Evolutionary conservation across 2,797 vertebrate species (phyloP).

Genomic region (Thunnus albacares): DNA sequence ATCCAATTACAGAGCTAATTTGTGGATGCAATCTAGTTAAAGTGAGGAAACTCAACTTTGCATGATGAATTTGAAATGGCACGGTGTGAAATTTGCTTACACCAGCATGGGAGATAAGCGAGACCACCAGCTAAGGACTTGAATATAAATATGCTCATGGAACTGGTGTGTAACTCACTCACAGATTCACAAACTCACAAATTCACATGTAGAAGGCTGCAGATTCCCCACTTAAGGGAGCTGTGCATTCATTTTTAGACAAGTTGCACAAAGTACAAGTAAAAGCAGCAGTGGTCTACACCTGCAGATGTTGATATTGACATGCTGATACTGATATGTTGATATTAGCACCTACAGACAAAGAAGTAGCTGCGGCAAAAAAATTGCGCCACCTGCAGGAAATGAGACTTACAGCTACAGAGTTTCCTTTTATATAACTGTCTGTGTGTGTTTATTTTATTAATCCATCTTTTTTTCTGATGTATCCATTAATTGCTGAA

Average conservation of each 20-base stretch:
- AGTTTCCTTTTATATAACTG: too few species aligned
- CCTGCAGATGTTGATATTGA: not conserved
- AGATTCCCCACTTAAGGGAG: not conserved
- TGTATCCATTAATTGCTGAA: not conserved
- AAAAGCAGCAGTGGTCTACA: not conserved
- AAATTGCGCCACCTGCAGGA: too few species aligned
- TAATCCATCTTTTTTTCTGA: too few species aligned
- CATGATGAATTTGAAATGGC: constrained; percentile 35
- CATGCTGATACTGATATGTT: too few species aligned
- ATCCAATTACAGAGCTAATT: constrained; percentile 64
- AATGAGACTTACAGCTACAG: too few species aligned
- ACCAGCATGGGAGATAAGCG: not conserved
- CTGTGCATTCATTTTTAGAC: not conserved
- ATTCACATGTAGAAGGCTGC: not conserved
- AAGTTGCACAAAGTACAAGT: not conserved
- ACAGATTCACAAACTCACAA: not conserved
- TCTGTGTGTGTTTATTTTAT: too few species aligned
- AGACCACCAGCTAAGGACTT: constrained; percentile 13
- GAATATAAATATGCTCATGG: not conserved
- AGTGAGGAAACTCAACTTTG: constrained; percentile 23
- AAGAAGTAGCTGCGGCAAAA: too few species aligned
- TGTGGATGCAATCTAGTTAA: constrained; percentile 24
- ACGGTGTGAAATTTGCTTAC: constrained; percentile 32
- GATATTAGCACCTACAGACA: too few species aligned
- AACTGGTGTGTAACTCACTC: not conserved